Evolutionary conservation across 1,140 invertebrate genomes (phyloP).

Genomic region (Solenopsis fugax): DNA sequence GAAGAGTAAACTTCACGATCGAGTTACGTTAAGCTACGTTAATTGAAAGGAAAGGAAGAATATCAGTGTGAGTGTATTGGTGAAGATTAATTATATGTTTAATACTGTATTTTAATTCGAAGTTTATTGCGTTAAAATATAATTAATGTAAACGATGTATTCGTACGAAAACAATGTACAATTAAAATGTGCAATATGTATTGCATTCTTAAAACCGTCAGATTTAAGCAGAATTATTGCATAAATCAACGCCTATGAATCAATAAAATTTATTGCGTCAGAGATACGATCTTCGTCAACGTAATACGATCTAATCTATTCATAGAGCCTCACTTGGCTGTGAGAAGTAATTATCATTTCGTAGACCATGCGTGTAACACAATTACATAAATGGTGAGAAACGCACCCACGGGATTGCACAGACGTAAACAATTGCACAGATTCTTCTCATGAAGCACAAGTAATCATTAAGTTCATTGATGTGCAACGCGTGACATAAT

Average conservation of each 20-base stretch:
- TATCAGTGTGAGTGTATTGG: background rate
- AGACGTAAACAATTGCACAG: slow-evolving; percentile 35
- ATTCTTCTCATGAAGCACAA: slow-evolving; percentile 38
- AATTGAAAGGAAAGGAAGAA: background rate
- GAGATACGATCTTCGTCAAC: slow-evolving; percentile 37
- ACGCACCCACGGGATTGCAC: slow-evolving; percentile 29
- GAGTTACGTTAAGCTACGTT: background rate
- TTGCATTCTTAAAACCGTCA: background rate
- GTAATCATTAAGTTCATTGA: slow-evolving; percentile 25
- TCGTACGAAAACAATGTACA: background rate
- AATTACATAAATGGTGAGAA: slow-evolving; percentile 52
- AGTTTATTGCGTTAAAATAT: background rate
- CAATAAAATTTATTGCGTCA: slow-evolving; percentile 10
- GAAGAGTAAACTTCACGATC: background rate
- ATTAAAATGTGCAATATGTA: background rate
- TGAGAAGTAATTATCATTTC: slow-evolving; percentile 57
- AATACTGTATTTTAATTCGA: background rate
- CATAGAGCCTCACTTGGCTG: slow-evolving; percentile 22
- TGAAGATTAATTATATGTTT: slow-evolving; percentile 6
- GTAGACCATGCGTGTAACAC: slow-evolving; percentile 33
- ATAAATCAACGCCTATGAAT: background rate
- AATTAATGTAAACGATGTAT: background rate
- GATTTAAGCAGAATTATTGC: background rate
- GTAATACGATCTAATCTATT: slow-evolving; percentile 20
- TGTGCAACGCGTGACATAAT: slow-evolving; percentile 7